phyloP scores from a whole-genome alignment of 1,140 invertebrate genomes.

The Ceratina calcarata region DNA sequence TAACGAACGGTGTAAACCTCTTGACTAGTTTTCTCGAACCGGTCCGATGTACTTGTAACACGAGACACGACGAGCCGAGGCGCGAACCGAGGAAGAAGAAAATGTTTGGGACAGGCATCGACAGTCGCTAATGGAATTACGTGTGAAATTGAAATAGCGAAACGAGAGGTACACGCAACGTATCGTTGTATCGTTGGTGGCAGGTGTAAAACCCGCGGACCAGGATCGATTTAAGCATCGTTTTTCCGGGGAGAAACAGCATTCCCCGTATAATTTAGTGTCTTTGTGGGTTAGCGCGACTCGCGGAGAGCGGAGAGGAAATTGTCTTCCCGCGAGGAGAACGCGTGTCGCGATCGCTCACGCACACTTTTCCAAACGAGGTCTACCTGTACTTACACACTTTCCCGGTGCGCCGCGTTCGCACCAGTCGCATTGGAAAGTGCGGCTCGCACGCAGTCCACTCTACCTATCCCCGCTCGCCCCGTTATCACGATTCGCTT shows the following conservation, averaged over 20 bases:
- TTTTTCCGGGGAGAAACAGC: constrained; percentile 4
- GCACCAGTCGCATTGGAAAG: constrained; percentile 74
- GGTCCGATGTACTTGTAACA: too few relatives aligned
- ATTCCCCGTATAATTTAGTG: constrained; percentile 17
- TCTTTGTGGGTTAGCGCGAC: neutral
- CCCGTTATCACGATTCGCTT: constrained; percentile 53
- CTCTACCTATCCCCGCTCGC: neutral
- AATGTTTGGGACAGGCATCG: constrained; percentile 29
- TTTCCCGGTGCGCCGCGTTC: constrained; percentile 59
- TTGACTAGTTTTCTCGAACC: too few relatives aligned
- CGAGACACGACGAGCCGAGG: neutral
- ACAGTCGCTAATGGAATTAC: constrained; percentile 49
- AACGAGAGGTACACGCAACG: too few relatives aligned
- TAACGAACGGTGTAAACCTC: too few relatives aligned
- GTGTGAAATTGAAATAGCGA: constrained; percentile 19
- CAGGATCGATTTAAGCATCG: neutral
- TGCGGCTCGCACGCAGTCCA: constrained; percentile 61
- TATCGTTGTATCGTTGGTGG: too few relatives aligned
- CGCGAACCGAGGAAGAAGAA: constrained; percentile 30
- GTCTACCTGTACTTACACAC: constrained; percentile 46
- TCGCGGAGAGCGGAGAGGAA: neutral
- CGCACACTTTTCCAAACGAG: constrained; percentile 21
- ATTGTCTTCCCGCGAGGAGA: neutral
- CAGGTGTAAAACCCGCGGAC: constrained; percentile 14
- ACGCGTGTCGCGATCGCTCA: constrained; percentile 2